These are phyloP conservation scores for Agrotis segetum DNA, from an alignment of 2,888 invertebrate genomes.

Conservation along the genomic window DNA sequence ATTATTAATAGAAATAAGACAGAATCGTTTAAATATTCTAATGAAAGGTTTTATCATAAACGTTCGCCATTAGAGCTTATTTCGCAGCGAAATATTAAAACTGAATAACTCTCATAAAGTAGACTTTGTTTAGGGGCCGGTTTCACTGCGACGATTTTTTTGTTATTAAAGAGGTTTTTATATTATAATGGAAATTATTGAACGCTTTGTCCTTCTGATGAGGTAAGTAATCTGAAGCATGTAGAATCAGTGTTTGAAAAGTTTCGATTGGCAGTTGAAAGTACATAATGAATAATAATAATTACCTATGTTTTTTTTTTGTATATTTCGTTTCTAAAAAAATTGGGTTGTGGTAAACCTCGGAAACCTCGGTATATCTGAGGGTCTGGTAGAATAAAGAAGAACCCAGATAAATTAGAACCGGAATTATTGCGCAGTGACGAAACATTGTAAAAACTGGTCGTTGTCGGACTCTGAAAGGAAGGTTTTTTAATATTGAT, in stretches of 20 bases:
- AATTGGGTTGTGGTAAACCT: too few relatives aligned
- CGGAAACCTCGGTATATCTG: too few relatives aligned
- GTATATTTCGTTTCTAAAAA: too few relatives aligned
- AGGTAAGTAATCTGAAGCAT: neutral
- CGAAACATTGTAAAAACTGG: too few relatives aligned
- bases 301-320: too few relatives aligned
- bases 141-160: constrained; percentile 61
- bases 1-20: constrained; percentile 27
- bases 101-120: constrained; percentile 87
- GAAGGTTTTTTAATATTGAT: too few relatives aligned
- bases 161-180: neutral
- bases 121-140: constrained; percentile 76
- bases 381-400: too few relatives aligned
- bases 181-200: neutral
- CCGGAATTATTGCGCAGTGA: too few relatives aligned
- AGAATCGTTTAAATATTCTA: constrained; percentile 64
- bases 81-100: constrained; percentile 86
- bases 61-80: constrained; percentile 83
- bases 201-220: neutral
- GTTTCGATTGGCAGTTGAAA: neutral
- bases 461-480: too few relatives aligned
- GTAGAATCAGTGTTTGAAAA: neutral
- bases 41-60: constrained; percentile 78
- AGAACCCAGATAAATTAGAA: too few relatives aligned
- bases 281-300: too few relatives aligned